Evolutionary conservation across 2,113 vertebrate species (phyloP).

Genomic region (Daphoenositta chrysoptera): DNA sequence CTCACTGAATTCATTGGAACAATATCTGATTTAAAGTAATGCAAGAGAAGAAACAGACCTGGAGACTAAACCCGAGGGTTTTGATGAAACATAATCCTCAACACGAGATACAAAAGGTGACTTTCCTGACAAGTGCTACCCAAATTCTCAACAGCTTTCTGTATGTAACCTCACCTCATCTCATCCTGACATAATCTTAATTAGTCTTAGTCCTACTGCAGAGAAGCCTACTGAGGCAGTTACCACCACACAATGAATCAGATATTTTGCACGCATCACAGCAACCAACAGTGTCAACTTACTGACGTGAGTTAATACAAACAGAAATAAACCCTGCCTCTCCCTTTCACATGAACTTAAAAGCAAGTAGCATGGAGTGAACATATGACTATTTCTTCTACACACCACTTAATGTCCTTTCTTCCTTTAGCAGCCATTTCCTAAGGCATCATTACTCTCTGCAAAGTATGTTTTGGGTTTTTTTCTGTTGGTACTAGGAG

Average conservation of each 20-base stretch:
- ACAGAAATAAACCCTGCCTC: slow-evolving; percentile 13
- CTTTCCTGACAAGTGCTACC: slow-evolving; percentile 15
- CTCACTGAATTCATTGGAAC: neutral
- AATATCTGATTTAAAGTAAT: neutral
- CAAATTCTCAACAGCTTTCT: slow-evolving; percentile 50
- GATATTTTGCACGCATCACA: slow-evolving; percentile 61
- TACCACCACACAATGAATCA: slow-evolving; percentile 76
- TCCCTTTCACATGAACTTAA: neutral
- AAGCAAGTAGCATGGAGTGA: neutral
- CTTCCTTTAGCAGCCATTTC: neutral
- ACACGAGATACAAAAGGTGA: neutral
- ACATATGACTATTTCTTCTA: neutral
- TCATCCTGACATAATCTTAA: slow-evolving; percentile 72
- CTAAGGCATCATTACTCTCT: neutral
- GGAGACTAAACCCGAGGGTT: neutral
- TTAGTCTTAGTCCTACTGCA: slow-evolving; percentile 69
- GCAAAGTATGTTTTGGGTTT: neutral
- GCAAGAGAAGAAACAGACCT: neutral
- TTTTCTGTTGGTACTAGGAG: neutral
- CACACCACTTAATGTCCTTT: neutral
- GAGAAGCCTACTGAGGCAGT: slow-evolving; percentile 68
- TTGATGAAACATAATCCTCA: neutral
- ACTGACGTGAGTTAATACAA: slow-evolving; percentile 51
- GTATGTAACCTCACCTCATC: slow-evolving; percentile 48
- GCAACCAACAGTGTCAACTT: slow-evolving; percentile 49